These are phyloP conservation scores for Eupsilia transversa DNA, from an alignment of 2,888 invertebrate species.

Conservation along the genomic window DNA sequence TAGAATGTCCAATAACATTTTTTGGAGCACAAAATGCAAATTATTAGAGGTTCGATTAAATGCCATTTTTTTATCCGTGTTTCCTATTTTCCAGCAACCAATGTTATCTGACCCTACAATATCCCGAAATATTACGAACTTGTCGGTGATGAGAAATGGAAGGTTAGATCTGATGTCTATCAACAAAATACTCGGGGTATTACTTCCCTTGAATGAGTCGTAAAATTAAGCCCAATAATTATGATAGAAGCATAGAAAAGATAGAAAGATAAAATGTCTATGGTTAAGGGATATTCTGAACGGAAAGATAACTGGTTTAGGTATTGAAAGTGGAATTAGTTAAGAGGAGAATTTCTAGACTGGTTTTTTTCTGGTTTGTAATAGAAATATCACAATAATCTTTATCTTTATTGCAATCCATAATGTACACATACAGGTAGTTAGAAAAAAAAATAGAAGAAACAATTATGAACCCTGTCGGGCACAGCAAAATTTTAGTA, in stretches of 20 bases:
- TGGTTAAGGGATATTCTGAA: not conserved
- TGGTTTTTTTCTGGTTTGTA: not conserved
- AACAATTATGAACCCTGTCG: too few species aligned
- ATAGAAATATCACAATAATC: not conserved
- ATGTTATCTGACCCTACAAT: conserved; percentile 1
- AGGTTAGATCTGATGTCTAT: conserved; percentile 2
- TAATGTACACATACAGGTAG: too few species aligned
- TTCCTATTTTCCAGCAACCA: too few species aligned
- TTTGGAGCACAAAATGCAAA: too few species aligned
- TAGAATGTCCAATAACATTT: too few species aligned
- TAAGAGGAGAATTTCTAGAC: not conserved
- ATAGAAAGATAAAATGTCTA: not conserved
- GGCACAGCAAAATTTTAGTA: too few species aligned
- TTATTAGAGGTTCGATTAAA: not conserved
- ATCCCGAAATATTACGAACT: conserved; percentile 16
- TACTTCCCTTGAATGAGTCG: conserved; percentile 13
- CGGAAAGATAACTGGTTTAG: not conserved
- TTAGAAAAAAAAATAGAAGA: too few species aligned
- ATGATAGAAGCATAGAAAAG: not conserved
- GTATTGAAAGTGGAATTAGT: not conserved
- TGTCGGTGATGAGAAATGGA: conserved; percentile 30
- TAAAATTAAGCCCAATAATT: conserved; percentile 19
- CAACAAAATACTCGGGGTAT: conserved; percentile 19
- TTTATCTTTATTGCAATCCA: too few species aligned
- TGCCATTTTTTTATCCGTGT: not conserved